These are phyloP conservation scores for Mantis religiosa DNA, from an alignment of 2,888 invertebrate genomes.

Conservation along the genomic window DNA sequence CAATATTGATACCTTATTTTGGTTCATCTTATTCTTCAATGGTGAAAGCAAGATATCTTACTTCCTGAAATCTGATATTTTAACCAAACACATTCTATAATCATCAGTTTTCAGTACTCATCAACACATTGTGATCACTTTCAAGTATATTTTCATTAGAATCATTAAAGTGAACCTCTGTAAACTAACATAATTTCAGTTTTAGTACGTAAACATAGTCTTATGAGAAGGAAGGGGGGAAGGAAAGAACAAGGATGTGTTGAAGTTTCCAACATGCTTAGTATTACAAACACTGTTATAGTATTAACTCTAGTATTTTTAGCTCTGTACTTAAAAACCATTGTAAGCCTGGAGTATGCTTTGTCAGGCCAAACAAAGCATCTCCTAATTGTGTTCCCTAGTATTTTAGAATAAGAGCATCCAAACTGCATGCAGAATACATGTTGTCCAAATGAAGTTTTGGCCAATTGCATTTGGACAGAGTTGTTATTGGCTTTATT, in stretches of 20 bases:
- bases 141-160: not conserved
- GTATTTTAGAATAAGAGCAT: not conserved
- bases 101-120: not conserved
- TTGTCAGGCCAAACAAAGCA: not conserved
- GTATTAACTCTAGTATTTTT: not conserved
- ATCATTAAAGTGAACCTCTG: not conserved
- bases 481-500: not conserved
- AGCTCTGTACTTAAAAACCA: not conserved
- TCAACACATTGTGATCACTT: not conserved
- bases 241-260: not conserved
- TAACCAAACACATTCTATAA: not conserved
- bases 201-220: not conserved
- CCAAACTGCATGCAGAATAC: not conserved
- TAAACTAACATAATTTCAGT: not conserved
- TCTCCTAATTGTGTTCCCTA: not conserved
- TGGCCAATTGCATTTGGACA: slow-evolving; percentile 1
- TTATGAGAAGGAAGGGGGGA: not conserved
- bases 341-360: not conserved
- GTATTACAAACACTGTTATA: not conserved
- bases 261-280: not conserved
- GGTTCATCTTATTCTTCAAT: too few species aligned
- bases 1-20: too few species aligned
- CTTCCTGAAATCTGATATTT: too few species aligned
- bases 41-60: too few species aligned
- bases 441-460: slow-evolving; percentile 3